phyloP scores from a whole-genome alignment of 2,888 invertebrate species.

The Scaptomyza parva region DNA sequence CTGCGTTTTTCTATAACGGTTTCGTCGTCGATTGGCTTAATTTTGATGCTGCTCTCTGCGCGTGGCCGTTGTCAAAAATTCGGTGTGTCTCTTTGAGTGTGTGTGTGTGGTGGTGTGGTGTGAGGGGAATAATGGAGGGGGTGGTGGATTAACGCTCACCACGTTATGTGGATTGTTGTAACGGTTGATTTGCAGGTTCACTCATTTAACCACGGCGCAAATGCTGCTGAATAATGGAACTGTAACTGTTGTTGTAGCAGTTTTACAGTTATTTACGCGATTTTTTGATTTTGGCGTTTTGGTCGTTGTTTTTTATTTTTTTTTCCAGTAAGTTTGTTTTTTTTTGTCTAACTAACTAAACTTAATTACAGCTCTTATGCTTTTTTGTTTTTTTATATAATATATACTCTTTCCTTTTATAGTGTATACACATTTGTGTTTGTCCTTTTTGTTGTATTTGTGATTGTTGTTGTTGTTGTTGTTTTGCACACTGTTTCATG shows the following conservation, averaged over 20 bases:
- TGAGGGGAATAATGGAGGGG: not conserved
- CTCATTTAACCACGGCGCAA: constrained; percentile 55
- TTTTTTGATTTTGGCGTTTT: constrained; percentile 31
- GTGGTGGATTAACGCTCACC: constrained; percentile 27
- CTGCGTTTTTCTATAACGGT: constrained; percentile 66
- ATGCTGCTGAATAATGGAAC: not conserved
- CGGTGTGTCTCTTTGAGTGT: not conserved
- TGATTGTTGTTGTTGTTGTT: constrained; percentile 51
- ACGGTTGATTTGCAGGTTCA: constrained; percentile 33
- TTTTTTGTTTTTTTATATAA: constrained; percentile 43
- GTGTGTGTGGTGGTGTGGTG: not conserved
- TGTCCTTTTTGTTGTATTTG: constrained; percentile 62
- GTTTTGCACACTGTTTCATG: constrained; percentile 73
- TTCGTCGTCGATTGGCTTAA: constrained; percentile 75
- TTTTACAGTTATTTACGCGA: constrained; percentile 33
- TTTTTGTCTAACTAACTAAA: constrained; percentile 79
- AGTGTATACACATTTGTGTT: constrained; percentile 51
- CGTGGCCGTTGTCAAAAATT: constrained; percentile 66
- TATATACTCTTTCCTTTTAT: constrained; percentile 50
- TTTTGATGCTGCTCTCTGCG: constrained; percentile 79
- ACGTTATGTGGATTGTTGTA: constrained; percentile 21
- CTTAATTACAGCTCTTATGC: constrained; percentile 76
- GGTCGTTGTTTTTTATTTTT: constrained; percentile 30
- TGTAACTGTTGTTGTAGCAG: too few relatives aligned
- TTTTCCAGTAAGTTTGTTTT: constrained; percentile 43